A percentile compares a stretch with the other conserved stretches of the same genome.
These are phyloP conservation scores for Nematostella vectensis DNA, from an alignment of 92 coral and sea anemone species.

Conservation along the genomic window DNA sequence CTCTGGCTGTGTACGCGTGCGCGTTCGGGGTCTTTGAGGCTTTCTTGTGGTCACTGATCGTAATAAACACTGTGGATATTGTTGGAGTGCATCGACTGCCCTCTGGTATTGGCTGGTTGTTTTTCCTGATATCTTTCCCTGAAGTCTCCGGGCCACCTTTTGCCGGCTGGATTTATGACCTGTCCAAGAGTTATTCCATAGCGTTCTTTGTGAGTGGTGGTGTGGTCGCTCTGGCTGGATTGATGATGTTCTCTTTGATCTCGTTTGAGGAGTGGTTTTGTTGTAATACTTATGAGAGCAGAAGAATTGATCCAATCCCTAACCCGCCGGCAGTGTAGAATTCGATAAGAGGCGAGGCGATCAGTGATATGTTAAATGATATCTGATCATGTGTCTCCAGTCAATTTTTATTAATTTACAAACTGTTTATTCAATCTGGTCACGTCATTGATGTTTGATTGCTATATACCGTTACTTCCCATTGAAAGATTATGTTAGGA, in stretches of 20 bases:
- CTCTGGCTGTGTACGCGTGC: slow-evolving; percentile 14
- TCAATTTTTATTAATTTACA: no score
- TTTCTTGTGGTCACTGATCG: slow-evolving; percentile 11
- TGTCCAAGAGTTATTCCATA: slow-evolving; percentile 15
- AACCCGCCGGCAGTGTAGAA: neutral
- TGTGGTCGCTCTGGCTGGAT: neutral
- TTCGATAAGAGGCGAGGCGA: no score
- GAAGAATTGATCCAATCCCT: neutral
- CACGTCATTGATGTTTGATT: no score
- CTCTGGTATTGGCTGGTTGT: slow-evolving; percentile 16
- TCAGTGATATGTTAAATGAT: no score
- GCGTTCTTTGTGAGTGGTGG: slow-evolving; percentile 20
- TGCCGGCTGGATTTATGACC: slow-evolving; percentile 48
- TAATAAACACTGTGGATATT: slow-evolving; percentile 9
- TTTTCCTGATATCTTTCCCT: slow-evolving; percentile 11
- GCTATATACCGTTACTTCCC: no score
- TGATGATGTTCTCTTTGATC: neutral
- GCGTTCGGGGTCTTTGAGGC: slow-evolving; percentile 37
- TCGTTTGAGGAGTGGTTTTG: neutral
- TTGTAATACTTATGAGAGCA: neutral
- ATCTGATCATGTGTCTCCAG: no score
- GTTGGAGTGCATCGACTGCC: slow-evolving; percentile 13
- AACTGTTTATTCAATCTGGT: no score
- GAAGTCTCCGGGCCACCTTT: slow-evolving; percentile 22
- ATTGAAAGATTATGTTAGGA: no score